Evolutionary conservation across 2,888 invertebrate genomes (phyloP).

Genomic region (Neoaliturus tenellus): DNA sequence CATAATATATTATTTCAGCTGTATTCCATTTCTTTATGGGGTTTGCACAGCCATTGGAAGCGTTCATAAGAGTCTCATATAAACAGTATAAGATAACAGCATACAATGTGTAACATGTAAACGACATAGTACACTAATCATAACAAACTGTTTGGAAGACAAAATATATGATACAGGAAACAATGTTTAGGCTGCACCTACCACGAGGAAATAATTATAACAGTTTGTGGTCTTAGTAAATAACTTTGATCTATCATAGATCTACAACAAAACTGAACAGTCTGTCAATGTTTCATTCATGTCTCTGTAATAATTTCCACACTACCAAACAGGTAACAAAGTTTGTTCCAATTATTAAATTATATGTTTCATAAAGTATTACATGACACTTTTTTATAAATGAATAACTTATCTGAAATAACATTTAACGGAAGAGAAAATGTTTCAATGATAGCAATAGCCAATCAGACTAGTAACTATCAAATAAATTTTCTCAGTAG

Average conservation of each 20-base stretch:
- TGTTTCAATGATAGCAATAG: too few relatives aligned
- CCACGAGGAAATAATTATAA: neutral
- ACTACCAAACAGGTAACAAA: too few relatives aligned
- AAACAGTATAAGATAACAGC: conserved; percentile 1
- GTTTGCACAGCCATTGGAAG: conserved; percentile 37
- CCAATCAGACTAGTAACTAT: too few relatives aligned
- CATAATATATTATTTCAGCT: conserved; percentile 27
- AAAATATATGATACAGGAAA: conserved; percentile 34
- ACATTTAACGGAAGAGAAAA: too few relatives aligned
- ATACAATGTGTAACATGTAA: neutral
- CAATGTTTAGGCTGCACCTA: neutral
- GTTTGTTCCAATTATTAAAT: too few relatives aligned
- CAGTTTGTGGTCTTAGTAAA: neutral
- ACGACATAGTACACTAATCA: neutral
- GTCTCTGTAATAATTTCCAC: too few relatives aligned
- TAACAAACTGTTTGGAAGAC: conserved; percentile 33
- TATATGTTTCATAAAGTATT: too few relatives aligned
- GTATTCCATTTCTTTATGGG: conserved; percentile 45
- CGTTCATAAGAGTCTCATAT: conserved; percentile 18
- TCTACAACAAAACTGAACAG: neutral
- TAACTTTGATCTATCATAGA: conserved; percentile 6
- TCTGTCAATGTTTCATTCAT: conserved; percentile 10
- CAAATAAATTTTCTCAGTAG: too few relatives aligned
- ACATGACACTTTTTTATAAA: too few relatives aligned
- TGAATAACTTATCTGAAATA: too few relatives aligned